Evolutionary conservation across 2,113 vertebrate genomes (phyloP), one percentile per base, ranked within the genome.

Genomic region (Pygathrix nemaeus): DNA sequence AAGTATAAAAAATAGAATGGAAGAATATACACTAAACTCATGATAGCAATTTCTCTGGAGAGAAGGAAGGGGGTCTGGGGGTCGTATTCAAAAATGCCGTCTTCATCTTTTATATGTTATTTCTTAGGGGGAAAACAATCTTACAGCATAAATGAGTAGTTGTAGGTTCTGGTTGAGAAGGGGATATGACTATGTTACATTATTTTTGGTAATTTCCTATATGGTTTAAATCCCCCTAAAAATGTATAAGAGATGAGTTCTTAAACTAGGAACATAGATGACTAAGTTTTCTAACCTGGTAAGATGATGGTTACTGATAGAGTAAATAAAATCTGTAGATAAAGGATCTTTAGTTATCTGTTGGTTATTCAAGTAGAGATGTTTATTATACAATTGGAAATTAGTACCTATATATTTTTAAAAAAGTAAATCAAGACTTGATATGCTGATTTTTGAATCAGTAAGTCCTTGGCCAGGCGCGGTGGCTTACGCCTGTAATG

Each of bases 171-270:
- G 27, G 17, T 48, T 57, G 40, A 32, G 48, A 11, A 23, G 61
- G 43, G 13, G 70, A 43, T 12, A 5, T 84, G 45, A 27, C 27
- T 57, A 6, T 88, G 2, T 90, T 50, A 82, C 9, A 64, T 85
- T 64, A 96, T 66, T 79, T 96, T 92, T 79, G 50, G 23, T 75
- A 84, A 68, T 81, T 95, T 89, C n/a, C 17, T 48, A 8, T 30
- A 82, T 72, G 12, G 89, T 94, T 93, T 61, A 55, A 89, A 92
- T 95, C 18, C 25, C 16, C 32, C 18, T 96, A 40, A 92, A 94
- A 92, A 96, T 72, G 9, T 40, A 10, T 66, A 78, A 78, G 57
- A 94, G 48, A 50, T 64, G 61, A 50, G 35, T 83, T 91, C 32
- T 45, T 93, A 68, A 94, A 81, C 20, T 94, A 55, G 79, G 80